A percentile compares a stretch with the other conserved stretches of the same genome.
Conservation (phyloP, 1,140 invertebrate genomes). For the Rhagoletis pomonella region DNA sequence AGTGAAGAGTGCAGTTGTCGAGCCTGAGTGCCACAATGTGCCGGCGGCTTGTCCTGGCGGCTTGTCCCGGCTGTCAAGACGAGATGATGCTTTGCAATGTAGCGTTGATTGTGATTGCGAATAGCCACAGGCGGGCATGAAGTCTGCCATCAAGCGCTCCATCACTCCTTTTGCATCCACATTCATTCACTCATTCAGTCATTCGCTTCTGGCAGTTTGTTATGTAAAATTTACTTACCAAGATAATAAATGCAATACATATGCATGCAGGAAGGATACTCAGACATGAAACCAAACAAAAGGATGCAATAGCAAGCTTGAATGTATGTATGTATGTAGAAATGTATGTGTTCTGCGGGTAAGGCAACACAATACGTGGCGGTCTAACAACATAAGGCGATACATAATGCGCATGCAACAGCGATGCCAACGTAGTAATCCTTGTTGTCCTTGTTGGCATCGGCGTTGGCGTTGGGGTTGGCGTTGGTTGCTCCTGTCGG, state of each 20-base stretch:
- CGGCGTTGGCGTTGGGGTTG: neutral
- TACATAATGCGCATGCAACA: constrained; percentile 43
- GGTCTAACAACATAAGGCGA: constrained; percentile 44
- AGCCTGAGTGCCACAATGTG: constrained; percentile 13
- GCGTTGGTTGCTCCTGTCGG: constrained; percentile 17
- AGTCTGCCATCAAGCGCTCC: neutral
- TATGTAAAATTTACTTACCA: constrained; percentile 24
- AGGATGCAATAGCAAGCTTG: neutral
- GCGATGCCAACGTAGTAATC: neutral
- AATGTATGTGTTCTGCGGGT: neutral
- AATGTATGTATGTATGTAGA: neutral
- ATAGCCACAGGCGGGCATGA: neutral
- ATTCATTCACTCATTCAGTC: neutral
- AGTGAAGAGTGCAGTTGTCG: neutral
- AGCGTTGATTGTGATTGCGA: constrained; percentile 1
- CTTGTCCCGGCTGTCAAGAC: constrained; percentile 47
- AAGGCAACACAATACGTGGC: neutral
- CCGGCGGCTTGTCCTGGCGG: constrained; percentile 42
- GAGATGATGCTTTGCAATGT: constrained; percentile 20
- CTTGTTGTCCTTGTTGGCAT: neutral
- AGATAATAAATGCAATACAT: constrained; percentile 35
- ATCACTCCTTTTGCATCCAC: neutral
- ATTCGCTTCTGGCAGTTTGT: neutral
- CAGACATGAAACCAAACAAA: neutral
- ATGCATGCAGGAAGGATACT: neutral